These are phyloP conservation scores for Marmota flaviventris DNA, from an alignment of 2,113 vertebrate genomes.

Conservation along the genomic window DNA sequence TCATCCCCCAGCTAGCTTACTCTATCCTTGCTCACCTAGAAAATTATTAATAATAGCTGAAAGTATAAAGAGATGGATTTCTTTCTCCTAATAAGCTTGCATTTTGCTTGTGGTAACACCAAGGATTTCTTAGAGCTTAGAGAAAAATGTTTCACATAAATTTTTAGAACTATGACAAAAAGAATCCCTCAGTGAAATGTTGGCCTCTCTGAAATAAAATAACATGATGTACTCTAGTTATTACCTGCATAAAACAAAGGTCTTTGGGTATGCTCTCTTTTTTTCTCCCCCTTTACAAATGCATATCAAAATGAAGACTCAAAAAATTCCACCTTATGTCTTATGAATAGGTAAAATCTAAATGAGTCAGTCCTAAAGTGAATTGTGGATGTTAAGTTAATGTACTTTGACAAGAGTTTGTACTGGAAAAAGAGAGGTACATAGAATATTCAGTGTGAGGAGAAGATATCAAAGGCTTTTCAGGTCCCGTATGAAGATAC, in stretches of 20 bases:
- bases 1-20: neutral
- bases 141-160: neutral
- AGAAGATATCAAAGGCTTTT: neutral
- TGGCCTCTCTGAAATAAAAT: neutral
- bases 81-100: neutral
- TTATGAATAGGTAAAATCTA: neutral
- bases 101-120: neutral
- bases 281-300: slow-evolving; percentile 13
- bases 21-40: neutral
- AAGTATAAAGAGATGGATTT: neutral
- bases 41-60: neutral
- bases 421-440: neutral
- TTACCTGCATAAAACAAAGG: neutral
- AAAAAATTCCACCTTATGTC: neutral
- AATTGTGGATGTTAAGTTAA: neutral
- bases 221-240: neutral
- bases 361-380: neutral
- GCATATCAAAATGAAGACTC: neutral
- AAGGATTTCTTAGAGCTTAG: neutral
- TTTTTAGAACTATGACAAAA: neutral
- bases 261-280: neutral
- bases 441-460: neutral
- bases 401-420: neutral
- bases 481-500: neutral
- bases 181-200: neutral